Evolutionary conservation across 2,888 invertebrate species (phyloP).

Genomic region (Lycocerus yunnanus): DNA sequence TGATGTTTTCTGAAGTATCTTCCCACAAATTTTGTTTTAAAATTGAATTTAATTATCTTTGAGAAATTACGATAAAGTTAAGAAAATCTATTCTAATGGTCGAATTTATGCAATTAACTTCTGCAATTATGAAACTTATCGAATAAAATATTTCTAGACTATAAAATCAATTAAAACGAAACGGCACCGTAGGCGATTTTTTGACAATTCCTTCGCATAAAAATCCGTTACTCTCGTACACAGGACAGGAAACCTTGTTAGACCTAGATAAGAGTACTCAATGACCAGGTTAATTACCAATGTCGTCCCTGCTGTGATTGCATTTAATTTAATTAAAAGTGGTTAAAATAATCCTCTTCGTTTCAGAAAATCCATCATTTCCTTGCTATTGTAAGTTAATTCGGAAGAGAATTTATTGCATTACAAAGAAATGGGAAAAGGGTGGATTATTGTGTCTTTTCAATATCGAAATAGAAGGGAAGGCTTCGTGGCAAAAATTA

Average conservation of each 20-base stretch:
- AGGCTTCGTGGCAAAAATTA: not conserved
- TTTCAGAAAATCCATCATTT: not conserved
- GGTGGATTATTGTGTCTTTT: not conserved
- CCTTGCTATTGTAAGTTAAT: not conserved
- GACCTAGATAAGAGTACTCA: too few species aligned
- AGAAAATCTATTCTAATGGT: too few species aligned
- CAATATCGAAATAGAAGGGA: not conserved
- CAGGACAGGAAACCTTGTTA: too few species aligned
- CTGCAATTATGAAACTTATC: too few species aligned
- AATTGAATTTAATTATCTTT: not conserved
- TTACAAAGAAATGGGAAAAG: not conserved
- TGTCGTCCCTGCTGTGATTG: not conserved
- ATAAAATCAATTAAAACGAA: too few species aligned
- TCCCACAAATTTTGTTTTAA: not conserved
- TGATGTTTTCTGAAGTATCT: not conserved
- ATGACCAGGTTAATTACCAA: too few species aligned
- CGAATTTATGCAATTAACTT: too few species aligned
- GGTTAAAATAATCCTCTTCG: not conserved
- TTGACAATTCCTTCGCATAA: too few species aligned
- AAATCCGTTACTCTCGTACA: too few species aligned
- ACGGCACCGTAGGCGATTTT: too few species aligned
- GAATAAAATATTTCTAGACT: too few species aligned
- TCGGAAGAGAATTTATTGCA: not conserved
- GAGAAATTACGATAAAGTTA: too few species aligned
- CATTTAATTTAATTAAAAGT: not conserved